Evolutionary conservation across 2,888 invertebrate species (phyloP), one percentile per base, ranked within the genome.

Genomic region (Diarsia rubi): DNA sequence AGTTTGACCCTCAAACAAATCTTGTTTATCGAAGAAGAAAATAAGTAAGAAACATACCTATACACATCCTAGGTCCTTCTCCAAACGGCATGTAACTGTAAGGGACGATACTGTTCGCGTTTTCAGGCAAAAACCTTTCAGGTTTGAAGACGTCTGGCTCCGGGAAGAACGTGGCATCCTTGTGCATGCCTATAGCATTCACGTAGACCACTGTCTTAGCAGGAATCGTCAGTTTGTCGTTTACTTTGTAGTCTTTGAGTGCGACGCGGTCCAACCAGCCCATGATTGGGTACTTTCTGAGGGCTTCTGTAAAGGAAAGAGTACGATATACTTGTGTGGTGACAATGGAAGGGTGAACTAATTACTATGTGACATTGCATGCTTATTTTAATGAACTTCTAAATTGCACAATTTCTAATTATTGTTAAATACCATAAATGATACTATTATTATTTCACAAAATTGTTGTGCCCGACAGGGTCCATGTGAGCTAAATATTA

Each of bases 11-110:
- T 37, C 37, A 37, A 37, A 37, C 37, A 37, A 37, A 27, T 27
- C 57, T 27, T 8, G 27, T 57, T 57, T 0, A 16, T 27, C 8
- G 16, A 27, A 8, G 57, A 8, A 27, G 42, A 16, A 49, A 59
- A 44, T 42, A 24, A 12, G 3, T 27, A 27, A 57, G 0, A n/a
- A 27, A n/a, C 62, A 14, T 88, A 94, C 97, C 97, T 73, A 97
- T 97, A 84, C 97, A 97, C 87, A 93, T 96, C 71, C 97, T 95
- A 0, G 97, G 97, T 16, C 97, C 97, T 21, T 95, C 84, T 1
- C 97, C 97, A 82, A 97, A 97, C 0, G 97, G 97, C 76, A 96
- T 74, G 67, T 94, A 97, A 0, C 90, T 88, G n/a, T 90, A 92
- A 0, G 91, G 91, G 3, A 80, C 69, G 44, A 93, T 87, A 19